These are phyloP conservation scores for Mormyrus proboscirostris DNA, from an alignment of 2,797 vertebrate genomes.

Conservation along the genomic window DNA sequence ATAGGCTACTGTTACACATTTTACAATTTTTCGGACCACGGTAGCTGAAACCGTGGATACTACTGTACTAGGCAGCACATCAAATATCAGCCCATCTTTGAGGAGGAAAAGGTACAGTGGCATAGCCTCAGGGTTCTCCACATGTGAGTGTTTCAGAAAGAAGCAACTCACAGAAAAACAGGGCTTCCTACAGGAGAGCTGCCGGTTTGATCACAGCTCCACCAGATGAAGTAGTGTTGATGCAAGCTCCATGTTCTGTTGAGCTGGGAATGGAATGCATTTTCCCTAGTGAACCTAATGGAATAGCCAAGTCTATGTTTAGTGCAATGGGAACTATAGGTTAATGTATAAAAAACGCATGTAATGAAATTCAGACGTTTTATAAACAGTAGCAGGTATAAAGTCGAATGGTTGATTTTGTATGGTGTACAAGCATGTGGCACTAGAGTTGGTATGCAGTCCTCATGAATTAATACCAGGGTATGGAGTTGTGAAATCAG, in stretches of 20 bases:
- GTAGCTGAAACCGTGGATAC: background rate
- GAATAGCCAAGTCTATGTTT: background rate
- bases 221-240: background rate
- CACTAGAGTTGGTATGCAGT: background rate
- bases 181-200: background rate
- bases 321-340: background rate
- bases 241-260: background rate
- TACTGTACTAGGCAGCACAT: background rate
- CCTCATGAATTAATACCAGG: background rate
- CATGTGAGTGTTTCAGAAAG: background rate
- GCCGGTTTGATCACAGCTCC: background rate
- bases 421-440: background rate
- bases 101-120: background rate
- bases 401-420: background rate
- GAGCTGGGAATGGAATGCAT: background rate
- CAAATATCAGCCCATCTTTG: background rate
- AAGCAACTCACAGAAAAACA: background rate
- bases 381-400: background rate
- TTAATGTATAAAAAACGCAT: background rate
- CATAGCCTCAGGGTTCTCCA: background rate
- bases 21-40: background rate
- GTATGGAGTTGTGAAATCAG: background rate
- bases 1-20: background rate
- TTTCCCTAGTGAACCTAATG: background rate
- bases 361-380: background rate